phyloP scores from a whole-genome alignment of 2,113 vertebrate species.

The Bucco capensis region DNA sequence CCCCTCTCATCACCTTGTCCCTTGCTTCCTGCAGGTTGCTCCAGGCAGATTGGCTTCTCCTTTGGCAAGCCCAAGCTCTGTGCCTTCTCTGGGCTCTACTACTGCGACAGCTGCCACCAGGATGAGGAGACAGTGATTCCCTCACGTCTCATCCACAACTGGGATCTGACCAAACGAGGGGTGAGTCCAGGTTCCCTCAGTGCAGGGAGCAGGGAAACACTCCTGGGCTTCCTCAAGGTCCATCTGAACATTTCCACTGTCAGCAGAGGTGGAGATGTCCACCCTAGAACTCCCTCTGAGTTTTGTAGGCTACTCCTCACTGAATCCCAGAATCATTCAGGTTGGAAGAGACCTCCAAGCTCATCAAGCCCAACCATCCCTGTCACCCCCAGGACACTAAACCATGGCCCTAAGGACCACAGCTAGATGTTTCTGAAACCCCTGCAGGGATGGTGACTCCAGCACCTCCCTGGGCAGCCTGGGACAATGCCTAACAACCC shows the following conservation, averaged over 20 bases:
- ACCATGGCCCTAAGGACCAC: no score
- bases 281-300: no score
- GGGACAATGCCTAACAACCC: no score
- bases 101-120: constrained; percentile 89
- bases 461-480: no score
- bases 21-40: constrained; percentile 77
- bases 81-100: constrained; percentile 87
- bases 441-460: no score
- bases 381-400: no score
- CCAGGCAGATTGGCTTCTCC: constrained; percentile 86
- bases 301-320: background rate
- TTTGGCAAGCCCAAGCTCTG: constrained; percentile 83
- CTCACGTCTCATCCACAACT: constrained; percentile 94
- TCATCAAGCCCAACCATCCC: no score
- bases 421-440: no score
- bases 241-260: background rate
- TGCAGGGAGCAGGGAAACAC: background rate
- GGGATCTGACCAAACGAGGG: constrained; percentile 84
- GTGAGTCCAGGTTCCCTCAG: constrained; percentile 47
- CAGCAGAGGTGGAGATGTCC: background rate
- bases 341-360: no score
- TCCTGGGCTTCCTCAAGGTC: background rate
- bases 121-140: constrained; percentile 86
- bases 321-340: no score
- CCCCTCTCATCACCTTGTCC: background rate